These are phyloP conservation scores for Acanthacorydalis orientalis DNA, from an alignment of 2,888 invertebrate species.

Conservation along the genomic window DNA sequence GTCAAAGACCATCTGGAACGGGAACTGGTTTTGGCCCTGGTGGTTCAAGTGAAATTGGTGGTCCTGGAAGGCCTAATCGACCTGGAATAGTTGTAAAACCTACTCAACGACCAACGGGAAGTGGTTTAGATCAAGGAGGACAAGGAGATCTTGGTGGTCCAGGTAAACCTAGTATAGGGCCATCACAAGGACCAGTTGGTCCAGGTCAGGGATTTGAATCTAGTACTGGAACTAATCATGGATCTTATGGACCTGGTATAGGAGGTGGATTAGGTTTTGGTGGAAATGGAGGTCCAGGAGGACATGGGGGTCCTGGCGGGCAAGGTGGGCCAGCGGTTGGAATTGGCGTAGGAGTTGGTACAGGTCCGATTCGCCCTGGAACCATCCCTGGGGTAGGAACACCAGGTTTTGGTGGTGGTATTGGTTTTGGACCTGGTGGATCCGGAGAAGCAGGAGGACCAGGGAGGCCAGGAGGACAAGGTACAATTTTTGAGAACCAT, in stretches of 20 bases:
- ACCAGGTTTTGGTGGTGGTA: neutral
- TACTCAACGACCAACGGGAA: too few species aligned
- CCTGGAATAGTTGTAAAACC: slow-evolving; percentile 14
- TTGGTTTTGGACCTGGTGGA: slow-evolving; percentile 22
- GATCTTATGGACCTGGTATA: neutral
- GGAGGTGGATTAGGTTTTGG: neutral
- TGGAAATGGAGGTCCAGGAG: slow-evolving; percentile 8
- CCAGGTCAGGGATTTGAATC: too few species aligned
- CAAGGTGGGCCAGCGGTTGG: slow-evolving; percentile 10
- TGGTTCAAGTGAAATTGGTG: slow-evolving; percentile 20
- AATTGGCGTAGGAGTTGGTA: slow-evolving; percentile 6
- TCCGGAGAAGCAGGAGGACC: slow-evolving; percentile 12
- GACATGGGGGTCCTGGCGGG: slow-evolving; percentile 12
- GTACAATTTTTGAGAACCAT: slow-evolving; percentile 11
- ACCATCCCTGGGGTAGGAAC: slow-evolving; percentile 7
- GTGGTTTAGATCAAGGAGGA: slow-evolving; percentile 11
- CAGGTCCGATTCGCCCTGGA: neutral
- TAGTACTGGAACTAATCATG: neutral
- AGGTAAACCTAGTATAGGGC: slow-evolving; percentile 13
- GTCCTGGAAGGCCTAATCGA: slow-evolving; percentile 15
- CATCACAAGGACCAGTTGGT: neutral
- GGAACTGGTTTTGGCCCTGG: slow-evolving; percentile 3
- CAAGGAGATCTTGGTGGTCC: slow-evolving; percentile 12
- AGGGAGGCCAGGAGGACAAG: slow-evolving; percentile 14
- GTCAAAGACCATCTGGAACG: slow-evolving; percentile 3